A percentile compares a stretch with the other conserved stretches of the same genome.
Conservation (phyloP, 1,140 invertebrate genomes). For the Cydia splendana region DNA sequence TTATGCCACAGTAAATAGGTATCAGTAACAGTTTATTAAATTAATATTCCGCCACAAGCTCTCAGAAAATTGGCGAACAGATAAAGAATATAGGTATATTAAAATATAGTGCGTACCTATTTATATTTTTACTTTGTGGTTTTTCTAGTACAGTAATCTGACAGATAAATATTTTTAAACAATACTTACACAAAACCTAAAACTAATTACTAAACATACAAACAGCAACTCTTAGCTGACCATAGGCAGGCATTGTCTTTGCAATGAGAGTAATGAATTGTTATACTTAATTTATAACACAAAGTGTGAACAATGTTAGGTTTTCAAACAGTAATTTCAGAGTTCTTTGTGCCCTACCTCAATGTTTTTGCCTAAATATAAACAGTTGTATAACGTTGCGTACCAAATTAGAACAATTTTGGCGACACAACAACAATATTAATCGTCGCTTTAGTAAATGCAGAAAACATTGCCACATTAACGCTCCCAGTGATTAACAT, state of each 20-base stretch:
- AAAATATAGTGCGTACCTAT: no score
- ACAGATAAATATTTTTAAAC: no score
- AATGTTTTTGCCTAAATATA: background rate
- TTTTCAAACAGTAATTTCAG: background rate
- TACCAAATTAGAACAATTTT: constrained; percentile 2
- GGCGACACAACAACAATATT: background rate
- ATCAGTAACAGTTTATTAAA: no score
- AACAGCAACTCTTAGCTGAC: no score
- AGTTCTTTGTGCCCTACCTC: background rate
- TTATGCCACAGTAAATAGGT: no score
- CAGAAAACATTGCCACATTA: constrained; percentile 13
- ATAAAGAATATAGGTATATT: no score
- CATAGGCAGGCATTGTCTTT: background rate
- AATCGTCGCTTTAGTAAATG: constrained; percentile 4
- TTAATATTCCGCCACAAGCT: no score
- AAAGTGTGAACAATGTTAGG: background rate
- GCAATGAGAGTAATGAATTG: background rate
- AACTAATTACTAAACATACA: no score
- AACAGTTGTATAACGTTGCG: background rate
- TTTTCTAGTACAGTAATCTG: no score
- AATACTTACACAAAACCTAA: no score
- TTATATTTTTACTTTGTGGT: no score
- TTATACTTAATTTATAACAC: background rate
- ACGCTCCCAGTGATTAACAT: constrained; percentile 24
- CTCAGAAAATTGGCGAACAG: no score